Percentiles rank a stretch among this genome's conserved stretches.
Evolutionary conservation across 2,888 invertebrate genomes (phyloP).

Genomic region (Meiosimyza platycephala): DNA sequence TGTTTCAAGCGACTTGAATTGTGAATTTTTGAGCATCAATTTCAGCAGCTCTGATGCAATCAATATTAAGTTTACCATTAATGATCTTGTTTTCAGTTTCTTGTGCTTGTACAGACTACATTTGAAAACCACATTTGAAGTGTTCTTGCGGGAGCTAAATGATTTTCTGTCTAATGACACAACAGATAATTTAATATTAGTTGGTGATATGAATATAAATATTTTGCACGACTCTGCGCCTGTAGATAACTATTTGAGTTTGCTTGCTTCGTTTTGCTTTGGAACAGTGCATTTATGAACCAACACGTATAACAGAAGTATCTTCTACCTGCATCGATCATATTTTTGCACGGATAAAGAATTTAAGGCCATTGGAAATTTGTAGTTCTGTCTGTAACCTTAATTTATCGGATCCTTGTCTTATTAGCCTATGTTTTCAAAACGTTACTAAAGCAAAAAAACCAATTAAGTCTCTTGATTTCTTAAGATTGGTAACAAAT

Average conservation of each 20-base stretch:
- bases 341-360: neutral
- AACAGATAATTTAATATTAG: neutral
- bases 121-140: too few relatives aligned
- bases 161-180: neutral
- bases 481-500: too few relatives aligned
- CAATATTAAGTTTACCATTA: neutral
- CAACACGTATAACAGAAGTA: conserved; percentile 9
- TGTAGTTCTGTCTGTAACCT: too few relatives aligned
- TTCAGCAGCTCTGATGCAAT: neutral
- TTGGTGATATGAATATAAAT: conserved; percentile 9
- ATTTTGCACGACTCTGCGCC: conserved; percentile 7
- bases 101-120: neutral
- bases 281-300: conserved; percentile 16
- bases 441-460: too few relatives aligned
- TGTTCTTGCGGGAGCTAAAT: conserved; percentile 3
- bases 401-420: too few relatives aligned
- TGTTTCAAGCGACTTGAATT: neutral
- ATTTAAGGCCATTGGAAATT: too few relatives aligned
- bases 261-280: conserved; percentile 22
- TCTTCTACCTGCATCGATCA: conserved; percentile 17
- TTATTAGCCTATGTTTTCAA: too few relatives aligned
- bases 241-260: conserved; percentile 19
- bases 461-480: too few relatives aligned
- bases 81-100: neutral
- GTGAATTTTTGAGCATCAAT: neutral